Evolutionary conservation across 92 coral and sea anemone genomes (phyloP), one percentile per base, ranked within the genome.

Genomic region (Pocillopora meandrina): DNA sequence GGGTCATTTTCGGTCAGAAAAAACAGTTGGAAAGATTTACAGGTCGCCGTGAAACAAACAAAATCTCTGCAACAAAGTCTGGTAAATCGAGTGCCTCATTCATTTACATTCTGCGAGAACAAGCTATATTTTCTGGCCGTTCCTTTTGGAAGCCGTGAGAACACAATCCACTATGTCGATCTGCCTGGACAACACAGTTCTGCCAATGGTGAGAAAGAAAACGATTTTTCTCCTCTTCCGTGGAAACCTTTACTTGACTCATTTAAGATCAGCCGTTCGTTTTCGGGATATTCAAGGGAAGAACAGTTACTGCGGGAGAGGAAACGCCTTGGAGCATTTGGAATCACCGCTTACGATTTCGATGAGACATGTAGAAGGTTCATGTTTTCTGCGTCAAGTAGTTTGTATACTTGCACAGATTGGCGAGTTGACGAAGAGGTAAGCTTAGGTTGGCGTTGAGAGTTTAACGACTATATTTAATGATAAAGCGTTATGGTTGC

Each of bases 241-340:
- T 97, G 99, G 99, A 87, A 85, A 36, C 95, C 94, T 19, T 75
- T 97, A 63, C 65, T 97, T 33, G 97, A 97, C 70, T 79, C 89
- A 3, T 86, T 92, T 76, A 86, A 79, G 23, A 83, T 89, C 65
- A 83, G 87, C 14, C 88, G 94, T 18, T 93, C 93, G 0, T 97
- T 97, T 90, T 92, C 91, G 33, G 99, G 99, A 21, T 97, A 90
- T 79, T 97, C 99, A 9, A 84, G 97, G 20, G 99, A 97, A 71
- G 99, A 97, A 66, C 98, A 97, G 81, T 68, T 97, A 56, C 75
- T 97, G 18, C 85, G 99, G 49, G 99, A 97, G 77, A 85, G 99
- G 76, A 97, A 97, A 64, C 85, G 99, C 21, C 79, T 97, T 26
- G 99, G 99, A 1, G 90, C 98, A 64, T 95, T 95, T 94, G 99